Evolutionary conservation across 1,140 invertebrate genomes (phyloP).

Genomic region (Hydropsyche tenuis): DNA sequence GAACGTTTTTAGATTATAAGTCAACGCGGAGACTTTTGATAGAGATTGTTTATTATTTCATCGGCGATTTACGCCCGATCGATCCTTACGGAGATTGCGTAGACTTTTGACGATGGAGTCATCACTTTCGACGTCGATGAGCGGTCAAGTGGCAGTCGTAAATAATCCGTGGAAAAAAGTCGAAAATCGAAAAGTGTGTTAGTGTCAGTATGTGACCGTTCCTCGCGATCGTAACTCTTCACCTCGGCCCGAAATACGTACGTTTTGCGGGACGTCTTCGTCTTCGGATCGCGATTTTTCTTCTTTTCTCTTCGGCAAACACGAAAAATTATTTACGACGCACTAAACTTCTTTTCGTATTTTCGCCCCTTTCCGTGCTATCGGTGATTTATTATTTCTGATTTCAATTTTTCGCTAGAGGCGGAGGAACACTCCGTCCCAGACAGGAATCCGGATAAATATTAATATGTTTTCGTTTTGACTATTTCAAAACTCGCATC

Average conservation of each 20-base stretch:
- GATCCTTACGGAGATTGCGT: not conserved
- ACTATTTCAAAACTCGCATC: conserved; percentile 26
- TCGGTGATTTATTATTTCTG: conserved; percentile 38
- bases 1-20: too few species aligned
- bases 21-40: too few species aligned
- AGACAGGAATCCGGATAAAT: conserved; percentile 32
- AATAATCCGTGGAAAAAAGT: conserved; percentile 31
- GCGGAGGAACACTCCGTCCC: not conserved
- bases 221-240: conserved; percentile 40
- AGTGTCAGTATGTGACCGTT: not conserved
- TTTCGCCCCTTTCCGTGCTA: conserved; percentile 17
- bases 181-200: conserved; percentile 32
- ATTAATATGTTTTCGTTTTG: conserved; percentile 35
- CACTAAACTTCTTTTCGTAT: conserved; percentile 39
- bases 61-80: too few species aligned
- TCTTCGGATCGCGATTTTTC: not conserved
- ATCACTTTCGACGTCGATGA: conserved; percentile 42
- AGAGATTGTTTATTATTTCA: too few species aligned
- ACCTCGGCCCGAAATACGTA: not conserved
- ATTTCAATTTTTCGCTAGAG: conserved; percentile 24
- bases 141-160: conserved; percentile 43
- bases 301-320: conserved; percentile 21
- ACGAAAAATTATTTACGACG: conserved; percentile 41
- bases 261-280: not conserved
- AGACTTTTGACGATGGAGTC: conserved; percentile 40